Evolutionary conservation across 1,140 invertebrate species (phyloP).

Genomic region (Microvelia longipes): DNA sequence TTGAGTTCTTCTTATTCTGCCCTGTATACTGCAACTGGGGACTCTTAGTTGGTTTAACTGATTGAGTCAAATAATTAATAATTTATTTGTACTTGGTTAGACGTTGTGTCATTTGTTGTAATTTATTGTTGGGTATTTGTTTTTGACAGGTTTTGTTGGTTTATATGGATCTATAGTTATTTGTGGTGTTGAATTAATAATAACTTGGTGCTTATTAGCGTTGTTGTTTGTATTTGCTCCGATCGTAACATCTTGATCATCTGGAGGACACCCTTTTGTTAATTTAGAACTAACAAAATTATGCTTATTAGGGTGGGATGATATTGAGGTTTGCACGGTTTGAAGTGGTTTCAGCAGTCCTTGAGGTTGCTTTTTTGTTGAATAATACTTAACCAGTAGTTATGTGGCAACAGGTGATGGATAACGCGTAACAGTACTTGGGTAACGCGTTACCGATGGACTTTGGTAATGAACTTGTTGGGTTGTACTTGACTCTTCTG

Average conservation of each 20-base stretch:
- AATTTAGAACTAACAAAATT: not conserved
- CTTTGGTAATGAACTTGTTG: not conserved
- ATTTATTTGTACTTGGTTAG: not conserved
- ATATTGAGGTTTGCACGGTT: not conserved
- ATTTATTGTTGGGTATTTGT: not conserved
- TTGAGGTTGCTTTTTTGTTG: not conserved
- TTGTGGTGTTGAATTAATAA: not conserved
- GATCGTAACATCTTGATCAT: not conserved
- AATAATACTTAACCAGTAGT: not conserved
- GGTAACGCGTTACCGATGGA: not conserved
- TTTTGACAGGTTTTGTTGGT: not conserved
- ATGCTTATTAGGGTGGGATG: not conserved
- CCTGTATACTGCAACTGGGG: constrained; percentile 5
- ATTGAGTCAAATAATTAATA: not conserved
- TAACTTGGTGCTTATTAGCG: not conserved
- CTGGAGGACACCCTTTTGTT: not conserved
- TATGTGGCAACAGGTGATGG: not conserved
- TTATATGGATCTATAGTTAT: not conserved
- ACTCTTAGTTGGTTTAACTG: constrained; percentile 17
- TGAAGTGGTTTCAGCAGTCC: not conserved
- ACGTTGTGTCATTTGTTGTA: not conserved
- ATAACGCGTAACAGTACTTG: not conserved
- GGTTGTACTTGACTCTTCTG: not conserved
- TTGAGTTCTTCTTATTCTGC: constrained; percentile 17
- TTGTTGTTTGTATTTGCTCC: not conserved